phyloP scores from a whole-genome alignment of 2,888 invertebrate species.

The Ptilodon capucinus region DNA sequence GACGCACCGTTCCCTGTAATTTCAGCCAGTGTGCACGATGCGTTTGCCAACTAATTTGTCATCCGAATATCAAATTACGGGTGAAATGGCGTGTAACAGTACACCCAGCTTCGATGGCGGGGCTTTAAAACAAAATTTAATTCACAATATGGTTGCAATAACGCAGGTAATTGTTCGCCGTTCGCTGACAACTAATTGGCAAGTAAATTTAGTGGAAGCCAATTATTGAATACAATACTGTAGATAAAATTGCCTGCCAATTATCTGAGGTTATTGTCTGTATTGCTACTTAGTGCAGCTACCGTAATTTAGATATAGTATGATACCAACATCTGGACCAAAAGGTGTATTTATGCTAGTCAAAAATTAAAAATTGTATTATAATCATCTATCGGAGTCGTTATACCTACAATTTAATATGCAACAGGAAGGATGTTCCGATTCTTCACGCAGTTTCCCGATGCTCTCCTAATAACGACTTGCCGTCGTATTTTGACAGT shows the following conservation, averaged over 20 bases:
- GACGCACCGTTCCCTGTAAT: slow-evolving; percentile 66
- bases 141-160: slow-evolving; percentile 58
- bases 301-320: too few relatives aligned
- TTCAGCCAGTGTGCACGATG: slow-evolving; percentile 56
- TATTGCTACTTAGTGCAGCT: slow-evolving; percentile 32
- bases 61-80: slow-evolving; percentile 80
- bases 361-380: too few relatives aligned
- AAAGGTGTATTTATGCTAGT: too few relatives aligned
- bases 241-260: slow-evolving; percentile 18
- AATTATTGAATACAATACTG: slow-evolving; percentile 42
- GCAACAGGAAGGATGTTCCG: slow-evolving; percentile 6
- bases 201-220: slow-evolving; percentile 60
- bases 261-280: slow-evolving; percentile 9
- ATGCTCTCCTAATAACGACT: slow-evolving; percentile 32
- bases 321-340: too few relatives aligned
- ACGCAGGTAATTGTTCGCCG: slow-evolving; percentile 56
- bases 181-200: slow-evolving; percentile 62
- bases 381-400: too few relatives aligned
- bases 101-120: slow-evolving; percentile 62
- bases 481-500: slow-evolving; percentile 44
- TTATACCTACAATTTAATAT: neutral
- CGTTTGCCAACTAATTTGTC: slow-evolving; percentile 77
- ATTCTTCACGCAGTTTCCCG: slow-evolving; percentile 35
- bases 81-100: slow-evolving; percentile 76
- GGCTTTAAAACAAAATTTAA: slow-evolving; percentile 75